These are phyloP conservation scores for Leptocoma aspasia DNA, from an alignment of 2,113 vertebrate genomes.

Conservation along the genomic window DNA sequence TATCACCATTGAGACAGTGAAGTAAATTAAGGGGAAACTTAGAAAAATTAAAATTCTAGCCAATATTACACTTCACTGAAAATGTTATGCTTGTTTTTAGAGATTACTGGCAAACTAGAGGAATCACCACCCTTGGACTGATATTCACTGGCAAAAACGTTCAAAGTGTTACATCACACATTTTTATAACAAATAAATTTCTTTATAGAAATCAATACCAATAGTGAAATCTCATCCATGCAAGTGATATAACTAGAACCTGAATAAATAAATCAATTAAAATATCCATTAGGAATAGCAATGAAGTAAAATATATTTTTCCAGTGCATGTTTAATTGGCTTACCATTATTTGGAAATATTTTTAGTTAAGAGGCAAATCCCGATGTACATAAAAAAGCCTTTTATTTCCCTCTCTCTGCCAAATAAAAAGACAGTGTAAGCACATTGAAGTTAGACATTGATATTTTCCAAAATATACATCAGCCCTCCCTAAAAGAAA, in stretches of 20 bases:
- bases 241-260: not conserved
- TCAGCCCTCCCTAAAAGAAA: not conserved
- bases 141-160: not conserved
- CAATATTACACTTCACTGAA: not conserved
- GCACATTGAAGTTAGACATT: not conserved
- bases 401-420: not conserved
- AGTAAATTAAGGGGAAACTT: not conserved
- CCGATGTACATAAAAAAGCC: not conserved
- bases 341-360: not conserved
- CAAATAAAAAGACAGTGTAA: not conserved
- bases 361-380: not conserved
- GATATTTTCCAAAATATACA: slow-evolving; percentile 35
- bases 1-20: not conserved
- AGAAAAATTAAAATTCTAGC: not conserved
- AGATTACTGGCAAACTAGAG: not conserved
- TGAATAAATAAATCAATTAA: not conserved
- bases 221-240: not conserved
- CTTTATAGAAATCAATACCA: not conserved
- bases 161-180: not conserved
- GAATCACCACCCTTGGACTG: not conserved
- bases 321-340: slow-evolving; percentile 13
- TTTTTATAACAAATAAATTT: not conserved
- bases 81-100: not conserved
- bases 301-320: not conserved
- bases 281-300: not conserved